Evolutionary conservation across 2,113 vertebrate species (phyloP).

Genomic region (Oncorhynchus masou): DNA sequence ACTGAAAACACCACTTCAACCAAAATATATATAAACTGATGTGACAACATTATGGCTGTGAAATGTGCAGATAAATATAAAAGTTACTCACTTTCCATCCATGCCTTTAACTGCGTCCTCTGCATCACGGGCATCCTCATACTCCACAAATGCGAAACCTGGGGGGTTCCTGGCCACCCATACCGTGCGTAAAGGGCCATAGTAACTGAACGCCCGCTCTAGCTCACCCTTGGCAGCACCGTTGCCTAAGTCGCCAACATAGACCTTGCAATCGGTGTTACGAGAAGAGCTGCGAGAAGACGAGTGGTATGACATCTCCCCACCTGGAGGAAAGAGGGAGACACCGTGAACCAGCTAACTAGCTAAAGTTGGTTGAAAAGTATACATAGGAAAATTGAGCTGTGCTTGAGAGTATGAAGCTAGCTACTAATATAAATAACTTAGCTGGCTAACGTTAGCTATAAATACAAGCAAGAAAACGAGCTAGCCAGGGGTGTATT

Average conservation of each 20-base stretch:
- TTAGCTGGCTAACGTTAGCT: too few relatives aligned
- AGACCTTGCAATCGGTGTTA: conserved; percentile 76
- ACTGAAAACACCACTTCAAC: too few relatives aligned
- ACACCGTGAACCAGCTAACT: neutral
- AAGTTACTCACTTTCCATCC: conserved; percentile 78
- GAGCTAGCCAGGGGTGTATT: too few relatives aligned
- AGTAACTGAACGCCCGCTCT: conserved; percentile 80
- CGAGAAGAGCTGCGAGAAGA: conserved; percentile 75
- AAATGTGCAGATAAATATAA: conserved; percentile 16
- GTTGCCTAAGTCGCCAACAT: conserved; percentile 79
- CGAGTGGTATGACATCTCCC: conserved; percentile 69
- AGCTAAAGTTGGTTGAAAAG: too few relatives aligned
- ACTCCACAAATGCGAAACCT: conserved; percentile 80
- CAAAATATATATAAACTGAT: too few relatives aligned
- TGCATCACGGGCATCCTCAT: conserved; percentile 78
- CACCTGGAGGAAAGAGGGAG: conserved; percentile 8
- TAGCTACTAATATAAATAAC: too few relatives aligned
- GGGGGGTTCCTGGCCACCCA: conserved; percentile 82
- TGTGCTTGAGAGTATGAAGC: too few relatives aligned
- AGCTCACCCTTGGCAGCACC: conserved; percentile 79
- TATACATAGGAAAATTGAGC: too few relatives aligned
- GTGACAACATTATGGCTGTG: neutral
- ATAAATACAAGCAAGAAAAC: too few relatives aligned
- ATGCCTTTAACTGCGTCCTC: conserved; percentile 81
- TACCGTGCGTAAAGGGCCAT: conserved; percentile 76